Percentiles rank a stretch among this genome's conserved stretches.
Conservation (phyloP, 2,113 vertebrate genomes). For the Dasyurus viverrinus region DNA sequence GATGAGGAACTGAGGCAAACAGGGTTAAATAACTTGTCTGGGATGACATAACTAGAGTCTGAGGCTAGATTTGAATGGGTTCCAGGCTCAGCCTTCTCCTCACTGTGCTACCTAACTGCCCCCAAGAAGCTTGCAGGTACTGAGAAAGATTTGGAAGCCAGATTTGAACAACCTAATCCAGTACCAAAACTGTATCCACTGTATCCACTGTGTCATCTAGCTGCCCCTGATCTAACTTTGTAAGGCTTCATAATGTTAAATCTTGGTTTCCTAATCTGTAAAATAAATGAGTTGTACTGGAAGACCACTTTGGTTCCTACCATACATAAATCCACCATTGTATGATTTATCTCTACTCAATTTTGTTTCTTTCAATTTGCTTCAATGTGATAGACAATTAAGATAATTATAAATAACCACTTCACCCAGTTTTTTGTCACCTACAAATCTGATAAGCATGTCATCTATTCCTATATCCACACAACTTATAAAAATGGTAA, state of each 20-base stretch:
- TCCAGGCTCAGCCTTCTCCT: too few species aligned
- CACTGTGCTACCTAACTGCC: too few species aligned
- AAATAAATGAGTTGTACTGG: neutral
- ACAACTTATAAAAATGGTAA: neutral
- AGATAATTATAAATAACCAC: neutral
- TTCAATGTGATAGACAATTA: neutral
- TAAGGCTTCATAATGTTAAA: neutral
- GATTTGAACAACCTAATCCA: too few species aligned
- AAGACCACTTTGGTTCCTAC: neutral
- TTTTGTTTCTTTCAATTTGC: neutral
- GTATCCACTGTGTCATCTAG: too few species aligned
- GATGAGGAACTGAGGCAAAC: too few species aligned
- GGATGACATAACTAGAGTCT: too few species aligned
- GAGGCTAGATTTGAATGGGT: too few species aligned
- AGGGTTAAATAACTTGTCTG: too few species aligned
- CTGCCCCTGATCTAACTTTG: too few species aligned
- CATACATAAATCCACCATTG: neutral
- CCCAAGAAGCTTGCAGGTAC: too few species aligned
- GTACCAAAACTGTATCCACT: too few species aligned
- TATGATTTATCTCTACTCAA: neutral
- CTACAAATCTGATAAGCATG: neutral
- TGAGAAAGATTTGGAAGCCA: too few species aligned
- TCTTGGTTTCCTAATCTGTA: neutral
- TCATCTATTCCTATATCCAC: neutral
- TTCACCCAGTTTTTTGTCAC: neutral